Base-by-base conservation (phyloP, 1,140 invertebrate genomes). In the Zaprionus ornatus region DNA sequence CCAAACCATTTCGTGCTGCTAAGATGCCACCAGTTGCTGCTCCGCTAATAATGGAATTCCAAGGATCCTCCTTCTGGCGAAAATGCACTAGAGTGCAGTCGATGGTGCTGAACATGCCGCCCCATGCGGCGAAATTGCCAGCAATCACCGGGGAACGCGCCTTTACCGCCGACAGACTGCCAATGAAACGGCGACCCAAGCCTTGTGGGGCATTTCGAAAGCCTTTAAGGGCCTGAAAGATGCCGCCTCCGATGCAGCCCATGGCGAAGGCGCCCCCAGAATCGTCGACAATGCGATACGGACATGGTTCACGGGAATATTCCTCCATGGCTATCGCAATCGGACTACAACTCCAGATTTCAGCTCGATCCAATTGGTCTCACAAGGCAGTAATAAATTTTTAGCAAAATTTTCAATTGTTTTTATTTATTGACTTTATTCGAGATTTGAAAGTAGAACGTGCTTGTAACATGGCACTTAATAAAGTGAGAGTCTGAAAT, bases 21-120 rank as follows among this genome's bases (percentile, higher is more conserved):
- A 99, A 93, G 80, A 99, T 96, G 29, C 97, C 99, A 32, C 99
- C 99, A 45, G 99, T 99, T 0, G 97, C 94, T 1, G 98, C 98
- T 1, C 99, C 99, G 93, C 98, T 99, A 48, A 98, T 97, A 25
- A 99, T 99, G 0, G 98, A 99, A 93, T 98, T 99, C 98, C 98
- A 99, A 0, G 98, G 98, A 93, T 99, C 98, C 95, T 99, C 99
- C 92, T 99, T 99, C 93, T 98, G 96, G 50, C 98, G 93, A 55
- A 99, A 94, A 85, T 98, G 97, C 12, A 99, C 97, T 77, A 99
- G 93, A 35, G 97, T 96, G 93, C 99, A 99, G 92, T 99, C 99
- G 74, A 99, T 98, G n/a, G 98, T 97, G 27, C 98, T 99, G 92
- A 99, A 99, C 93, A 99, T 95, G 9, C 98, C 98, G 80, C 97